Evolutionary conservation across 30 jellyfish, hydroid and myxozoan genomes (phyloP), one percentile per base, ranked within the genome.

Genomic region (Clytia hemisphaerica): DNA sequence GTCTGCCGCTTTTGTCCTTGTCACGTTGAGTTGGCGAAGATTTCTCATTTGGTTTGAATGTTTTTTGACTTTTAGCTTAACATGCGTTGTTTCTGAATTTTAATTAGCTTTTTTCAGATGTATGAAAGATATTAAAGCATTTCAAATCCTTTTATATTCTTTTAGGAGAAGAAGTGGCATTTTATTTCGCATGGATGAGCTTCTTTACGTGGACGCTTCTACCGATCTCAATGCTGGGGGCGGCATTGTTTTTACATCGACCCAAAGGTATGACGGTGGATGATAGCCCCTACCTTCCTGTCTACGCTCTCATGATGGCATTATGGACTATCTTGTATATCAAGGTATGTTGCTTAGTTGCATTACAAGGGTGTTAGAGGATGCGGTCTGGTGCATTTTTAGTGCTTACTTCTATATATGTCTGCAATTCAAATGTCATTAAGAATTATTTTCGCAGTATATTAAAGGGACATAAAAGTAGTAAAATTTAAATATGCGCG

Each of bases 141-240:
- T 42, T 42, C 19, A 42, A 42, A 42, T 12, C 14, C 54, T 38
- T 37, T 67, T 4, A 14, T 67, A 6, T 16, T 32, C 66, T 69
- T 45, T 5, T 47, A 88, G 97, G 97, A 4, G 94, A 80, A 45
- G 97, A 88, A 57, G 77, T 88, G 22, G 82, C 94, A 4, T 88
- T 25, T 65, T 88, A 88, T 58, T 88, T 88, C 67, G 97, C 97
- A 16, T 88, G 97, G 97, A 88, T 88, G 97, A 68, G 72, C 76
- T 88, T 88, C 63, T 79, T 88, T 75, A 88, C 97, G 9, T 72
- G 86, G 86, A 64, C 97, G 1, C 75, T 88, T 35, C 27, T 88
- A 19, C 93, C 93, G 21, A 76, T 77, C 9, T 84, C 97, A 1
- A 30, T 82, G 9, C 63, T 79, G 79, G 97, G 97, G 1, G 74